Evolutionary conservation across 1,140 invertebrate species (phyloP), one percentile per base, ranked within the genome.

Genomic region (Diachasma alloeum): DNA sequence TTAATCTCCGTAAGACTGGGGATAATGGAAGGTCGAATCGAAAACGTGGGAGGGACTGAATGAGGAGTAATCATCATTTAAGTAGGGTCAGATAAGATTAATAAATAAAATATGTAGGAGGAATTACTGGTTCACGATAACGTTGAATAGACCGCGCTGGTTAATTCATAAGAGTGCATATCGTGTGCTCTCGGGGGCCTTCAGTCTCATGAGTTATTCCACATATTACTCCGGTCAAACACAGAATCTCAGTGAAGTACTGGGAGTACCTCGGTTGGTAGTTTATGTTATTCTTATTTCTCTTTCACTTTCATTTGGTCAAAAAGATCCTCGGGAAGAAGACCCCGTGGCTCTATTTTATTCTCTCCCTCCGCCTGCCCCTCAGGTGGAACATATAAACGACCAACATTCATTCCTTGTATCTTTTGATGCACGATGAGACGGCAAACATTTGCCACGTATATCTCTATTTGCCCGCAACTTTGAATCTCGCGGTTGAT

Each of bases 401-500:
- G 84, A 83, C 83, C 79, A 81, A 80, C 83, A 85, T 86, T 88
- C 85, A 87, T 83, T 83, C 83, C 79, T 81, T 76, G 10, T 84
- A 79, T 82, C 82, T 87, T 88, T 88, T 87, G 83, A 86, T 81
- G 77, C 79, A 78, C 83, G 81, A 86, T 87, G 86, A 88, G 83
- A 87, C 82, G 15, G 87, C 86, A 88, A 88, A 87, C 86, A 87
- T 74, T 79, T 22, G 48, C 26, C 26, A 68, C 56, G 46, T 75
- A 77, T 87, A 86, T 87, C 83, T 87, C 81, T 85, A 87, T 88
- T 86, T 87, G 82, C 82, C 53, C 13, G 42, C 79, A 82, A 85
- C 86, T 88, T 88, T 88, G 86, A 88, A 88, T 87, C 87, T 86
- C 80, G 46, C 80, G 78, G 78, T 81, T 87, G 87, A 88, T 88